phyloP scores from a whole-genome alignment of 2,113 vertebrate genomes.

The Melanotaenia duboulayi region DNA sequence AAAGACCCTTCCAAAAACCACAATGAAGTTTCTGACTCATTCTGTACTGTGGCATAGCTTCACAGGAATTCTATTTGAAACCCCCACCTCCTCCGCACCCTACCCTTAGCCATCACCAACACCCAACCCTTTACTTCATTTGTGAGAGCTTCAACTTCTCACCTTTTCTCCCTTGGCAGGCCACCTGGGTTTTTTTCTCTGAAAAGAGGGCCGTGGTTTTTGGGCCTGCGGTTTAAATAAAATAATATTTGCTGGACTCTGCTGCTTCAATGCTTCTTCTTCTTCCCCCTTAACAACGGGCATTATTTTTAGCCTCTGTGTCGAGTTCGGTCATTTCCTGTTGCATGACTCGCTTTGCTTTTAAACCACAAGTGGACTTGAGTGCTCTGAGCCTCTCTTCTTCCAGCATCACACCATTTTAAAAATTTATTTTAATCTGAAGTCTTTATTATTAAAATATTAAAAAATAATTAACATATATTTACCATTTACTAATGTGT shows the following conservation, averaged over 20 bases:
- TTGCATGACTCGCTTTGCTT: constrained; percentile 49
- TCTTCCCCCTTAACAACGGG: constrained; percentile 80
- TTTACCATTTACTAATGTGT: no score
- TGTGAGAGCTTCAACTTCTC: constrained; percentile 44
- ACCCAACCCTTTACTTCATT: constrained; percentile 47
- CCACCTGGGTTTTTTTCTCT: constrained; percentile 64
- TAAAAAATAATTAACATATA: no score
- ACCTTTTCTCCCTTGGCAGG: constrained; percentile 41
- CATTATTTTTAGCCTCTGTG: constrained; percentile 81
- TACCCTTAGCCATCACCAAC: constrained; percentile 29
- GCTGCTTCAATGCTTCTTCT: constrained; percentile 69
- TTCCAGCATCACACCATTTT: constrained; percentile 30
- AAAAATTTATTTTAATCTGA: background rate
- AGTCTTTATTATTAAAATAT: no score
- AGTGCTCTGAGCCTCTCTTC: constrained; percentile 34
- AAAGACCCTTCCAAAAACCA: constrained; percentile 24
- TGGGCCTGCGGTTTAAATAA: constrained; percentile 74
- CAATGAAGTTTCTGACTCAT: constrained; percentile 48
- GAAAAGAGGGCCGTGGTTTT: constrained; percentile 64
- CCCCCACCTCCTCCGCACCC: constrained; percentile 12
- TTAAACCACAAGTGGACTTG: constrained; percentile 50
- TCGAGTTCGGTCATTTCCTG: constrained; percentile 82
- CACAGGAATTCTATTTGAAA: constrained; percentile 42
- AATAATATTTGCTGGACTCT: constrained; percentile 83
- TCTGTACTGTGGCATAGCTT: constrained; percentile 45